Evolutionary conservation across 2,113 vertebrate genomes (phyloP).

Genomic region (Neotoma lepida): DNA sequence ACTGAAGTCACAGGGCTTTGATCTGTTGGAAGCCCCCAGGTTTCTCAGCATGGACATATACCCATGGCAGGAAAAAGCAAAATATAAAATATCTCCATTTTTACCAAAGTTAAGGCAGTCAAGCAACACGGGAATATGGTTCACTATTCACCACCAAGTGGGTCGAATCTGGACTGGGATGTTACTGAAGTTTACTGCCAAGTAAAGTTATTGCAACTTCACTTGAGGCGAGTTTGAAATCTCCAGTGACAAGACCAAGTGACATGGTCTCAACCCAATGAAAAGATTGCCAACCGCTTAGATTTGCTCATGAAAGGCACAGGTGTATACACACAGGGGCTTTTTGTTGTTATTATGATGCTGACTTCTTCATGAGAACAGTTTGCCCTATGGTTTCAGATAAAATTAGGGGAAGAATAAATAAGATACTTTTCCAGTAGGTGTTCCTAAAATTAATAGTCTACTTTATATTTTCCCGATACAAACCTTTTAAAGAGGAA

Average conservation of each 20-base stretch:
- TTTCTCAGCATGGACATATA: neutral
- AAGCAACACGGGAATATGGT: neutral
- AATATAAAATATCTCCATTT: neutral
- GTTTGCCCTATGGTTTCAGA: slow-evolving; percentile 8
- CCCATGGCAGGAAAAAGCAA: neutral
- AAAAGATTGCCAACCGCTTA: neutral
- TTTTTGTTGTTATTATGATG: neutral
- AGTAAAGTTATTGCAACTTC: neutral
- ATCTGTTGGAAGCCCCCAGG: neutral
- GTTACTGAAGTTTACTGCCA: neutral
- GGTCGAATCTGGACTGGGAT: neutral
- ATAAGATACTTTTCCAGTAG: slow-evolving; percentile 15
- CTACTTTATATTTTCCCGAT: slow-evolving; percentile 43
- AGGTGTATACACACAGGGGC: neutral
- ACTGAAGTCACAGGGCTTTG: neutral
- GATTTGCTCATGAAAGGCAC: neutral
- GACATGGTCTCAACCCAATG: neutral
- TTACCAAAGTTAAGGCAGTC: neutral
- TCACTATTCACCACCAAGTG: neutral
- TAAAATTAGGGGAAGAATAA: slow-evolving; percentile 43
- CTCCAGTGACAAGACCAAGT: neutral
- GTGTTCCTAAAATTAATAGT: slow-evolving; percentile 59
- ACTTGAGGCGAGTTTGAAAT: neutral
- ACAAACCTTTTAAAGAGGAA: slow-evolving; percentile 37
- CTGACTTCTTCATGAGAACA: neutral